Evolutionary conservation across 2,888 invertebrate genomes (phyloP), one percentile per base, ranked within the genome.

Genomic region (Drosophila nr. fundita): DNA sequence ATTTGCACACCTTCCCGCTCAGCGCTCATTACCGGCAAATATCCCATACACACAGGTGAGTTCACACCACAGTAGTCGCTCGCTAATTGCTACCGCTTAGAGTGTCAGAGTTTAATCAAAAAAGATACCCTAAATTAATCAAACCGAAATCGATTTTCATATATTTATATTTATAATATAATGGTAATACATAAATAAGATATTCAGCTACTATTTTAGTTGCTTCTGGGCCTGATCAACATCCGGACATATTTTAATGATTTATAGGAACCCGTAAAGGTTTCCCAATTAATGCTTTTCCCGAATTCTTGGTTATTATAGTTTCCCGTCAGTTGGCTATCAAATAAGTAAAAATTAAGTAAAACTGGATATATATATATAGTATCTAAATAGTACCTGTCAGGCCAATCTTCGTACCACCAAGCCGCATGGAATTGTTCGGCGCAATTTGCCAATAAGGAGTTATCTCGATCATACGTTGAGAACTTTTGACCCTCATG

Each of bases 1-100:
- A 96, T 98, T 78, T 98, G 98, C 90, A 98, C 98, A 0, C 98
- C 98, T 1, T 97, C 98, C 0, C 94, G 98, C 83, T 95, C 97
- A 54, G 97, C 98, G 0, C 93, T 98, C 30, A 96, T 98, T 96
- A 98, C 98, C 0, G 98, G 98, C 67, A 97, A 97, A 93, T 96
- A 98, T n/a, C 93, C 97, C 0, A 97, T 98, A 91, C 97, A 98
- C 80, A 97, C 96, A 34, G 93, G 93, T 92, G 38, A 65, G 58
- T 68, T 63, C 13, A 21, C 21, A 15, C n/a, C 18, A 49, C 45
- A 45, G 45, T 24, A 24, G 24, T 45, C 45, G 15, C 45, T 15
- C 45, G 45, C 15, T 45, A 45, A 45, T 24, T 15, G 45, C 4
- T 4, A 24, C 45, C 24, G 1, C 7, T 45, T 15, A 15, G 15